These are phyloP conservation scores for Echinops telfairi DNA, from an alignment of 2,113 vertebrate species.

Conservation along the genomic window DNA sequence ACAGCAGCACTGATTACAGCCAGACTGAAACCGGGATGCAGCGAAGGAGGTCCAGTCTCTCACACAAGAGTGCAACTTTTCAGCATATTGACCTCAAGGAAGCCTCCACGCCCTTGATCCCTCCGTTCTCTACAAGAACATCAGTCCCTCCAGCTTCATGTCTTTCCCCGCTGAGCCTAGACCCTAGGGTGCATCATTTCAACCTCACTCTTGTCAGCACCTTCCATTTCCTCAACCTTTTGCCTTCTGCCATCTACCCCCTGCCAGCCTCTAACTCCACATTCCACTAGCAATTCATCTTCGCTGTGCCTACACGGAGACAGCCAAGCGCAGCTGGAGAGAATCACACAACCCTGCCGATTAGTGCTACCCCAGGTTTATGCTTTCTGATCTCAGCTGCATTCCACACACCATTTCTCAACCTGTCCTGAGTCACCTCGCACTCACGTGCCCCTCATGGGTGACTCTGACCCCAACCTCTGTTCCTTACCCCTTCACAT, in stretches of 20 bases:
- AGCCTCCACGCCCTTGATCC: neutral
- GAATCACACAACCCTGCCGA: neutral
- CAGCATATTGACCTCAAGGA: slow-evolving; percentile 33
- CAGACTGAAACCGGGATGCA: neutral
- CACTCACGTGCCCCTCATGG: neutral
- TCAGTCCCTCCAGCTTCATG: slow-evolving; percentile 30
- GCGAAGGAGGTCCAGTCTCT: slow-evolving; percentile 22
- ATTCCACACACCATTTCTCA: slow-evolving; percentile 27
- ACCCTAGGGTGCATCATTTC: slow-evolving; percentile 11
- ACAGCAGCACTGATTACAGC: slow-evolving; percentile 69
- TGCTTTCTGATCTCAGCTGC: slow-evolving; percentile 52
- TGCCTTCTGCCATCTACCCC: slow-evolving; percentile 44
- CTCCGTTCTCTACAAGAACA: neutral
- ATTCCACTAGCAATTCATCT: slow-evolving; percentile 51
- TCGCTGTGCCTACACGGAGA: neutral
- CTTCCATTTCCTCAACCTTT: slow-evolving; percentile 38
- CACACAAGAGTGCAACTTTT: slow-evolving; percentile 40
- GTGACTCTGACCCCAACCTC: neutral
- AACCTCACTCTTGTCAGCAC: slow-evolving; percentile 60
- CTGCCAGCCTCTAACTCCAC: slow-evolving; percentile 34
- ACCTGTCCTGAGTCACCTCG: neutral
- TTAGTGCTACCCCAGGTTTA: neutral
- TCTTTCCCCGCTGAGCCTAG: slow-evolving; percentile 25
- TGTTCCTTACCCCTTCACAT: neutral
- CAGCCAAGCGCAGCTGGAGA: slow-evolving; percentile 34